Evolutionary conservation across 2,113 vertebrate species (phyloP).

Genomic region (Lepus americanus): DNA sequence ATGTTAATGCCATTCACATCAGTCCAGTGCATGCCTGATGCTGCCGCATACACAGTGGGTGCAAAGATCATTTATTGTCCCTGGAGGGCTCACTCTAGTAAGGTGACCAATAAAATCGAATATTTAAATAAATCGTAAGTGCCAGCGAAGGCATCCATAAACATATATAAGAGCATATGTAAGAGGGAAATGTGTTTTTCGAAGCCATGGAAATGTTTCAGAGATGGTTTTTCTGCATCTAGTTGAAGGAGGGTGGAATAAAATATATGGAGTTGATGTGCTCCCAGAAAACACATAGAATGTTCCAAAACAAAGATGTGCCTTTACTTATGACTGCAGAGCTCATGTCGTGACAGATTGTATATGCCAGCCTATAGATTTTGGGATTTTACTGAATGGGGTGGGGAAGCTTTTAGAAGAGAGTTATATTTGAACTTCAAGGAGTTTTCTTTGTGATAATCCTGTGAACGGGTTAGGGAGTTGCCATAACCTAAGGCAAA

Average conservation of each 20-base stretch:
- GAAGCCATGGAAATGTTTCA: neutral
- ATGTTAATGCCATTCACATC: neutral
- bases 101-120: neutral
- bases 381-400: neutral
- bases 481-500: neutral
- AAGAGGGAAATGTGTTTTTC: neutral
- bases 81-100: neutral
- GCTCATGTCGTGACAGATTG: neutral
- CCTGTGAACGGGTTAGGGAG: neutral
- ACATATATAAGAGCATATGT: neutral
- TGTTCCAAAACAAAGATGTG: neutral
- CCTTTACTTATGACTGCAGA: neutral
- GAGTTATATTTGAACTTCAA: neutral
- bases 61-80: neutral
- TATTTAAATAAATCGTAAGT: constrained; percentile 4
- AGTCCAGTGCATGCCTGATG: neutral
- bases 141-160: neutral
- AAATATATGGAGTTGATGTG: neutral
- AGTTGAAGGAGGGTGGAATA: neutral
- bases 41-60: neutral
- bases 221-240: neutral
- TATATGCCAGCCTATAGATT: neutral
- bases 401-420: neutral
- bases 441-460: neutral
- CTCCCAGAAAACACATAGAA: neutral